Evolutionary conservation across 1,140 invertebrate genomes (phyloP).

Genomic region (Hestina assimilis): DNA sequence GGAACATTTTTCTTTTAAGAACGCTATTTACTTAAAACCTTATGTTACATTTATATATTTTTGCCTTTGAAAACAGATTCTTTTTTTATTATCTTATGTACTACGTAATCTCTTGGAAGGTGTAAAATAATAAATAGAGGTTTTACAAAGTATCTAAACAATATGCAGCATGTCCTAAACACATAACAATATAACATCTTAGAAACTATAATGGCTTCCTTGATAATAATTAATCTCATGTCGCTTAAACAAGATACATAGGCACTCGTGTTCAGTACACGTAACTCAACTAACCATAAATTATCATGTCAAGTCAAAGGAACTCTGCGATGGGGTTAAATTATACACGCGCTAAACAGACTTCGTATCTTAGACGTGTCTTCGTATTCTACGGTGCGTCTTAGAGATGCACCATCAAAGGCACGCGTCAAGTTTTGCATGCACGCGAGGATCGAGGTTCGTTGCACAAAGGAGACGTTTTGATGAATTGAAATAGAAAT

Average conservation of each 20-base stretch:
- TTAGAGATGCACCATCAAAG: slow-evolving; percentile 20
- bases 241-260: slow-evolving; percentile 51
- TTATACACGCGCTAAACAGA: slow-evolving; percentile 30
- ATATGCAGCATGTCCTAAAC: not conserved
- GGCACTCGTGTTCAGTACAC: slow-evolving; percentile 44
- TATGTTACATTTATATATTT: too few species aligned
- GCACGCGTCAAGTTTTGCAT: slow-evolving; percentile 18
- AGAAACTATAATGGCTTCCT: slow-evolving; percentile 34
- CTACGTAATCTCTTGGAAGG: too few species aligned
- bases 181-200: not conserved
- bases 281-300: slow-evolving; percentile 62
- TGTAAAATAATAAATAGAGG: too few species aligned
- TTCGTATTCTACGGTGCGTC: slow-evolving; percentile 9
- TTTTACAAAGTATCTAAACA: too few species aligned
- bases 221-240: slow-evolving; percentile 56
- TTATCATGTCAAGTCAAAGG: slow-evolving; percentile 57
- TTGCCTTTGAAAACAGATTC: too few species aligned
- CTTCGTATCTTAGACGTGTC: slow-evolving; percentile 21
- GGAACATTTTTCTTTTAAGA: too few species aligned
- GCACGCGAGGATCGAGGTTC: slow-evolving; percentile 26
- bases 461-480: slow-evolving; percentile 47
- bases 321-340: slow-evolving; percentile 47
- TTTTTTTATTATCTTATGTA: too few species aligned
- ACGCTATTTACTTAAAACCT: too few species aligned
- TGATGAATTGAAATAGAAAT: slow-evolving; percentile 72